Evolutionary conservation across 2,797 vertebrate species (phyloP).

Genomic region (Xiphophorus birchmanni): DNA sequence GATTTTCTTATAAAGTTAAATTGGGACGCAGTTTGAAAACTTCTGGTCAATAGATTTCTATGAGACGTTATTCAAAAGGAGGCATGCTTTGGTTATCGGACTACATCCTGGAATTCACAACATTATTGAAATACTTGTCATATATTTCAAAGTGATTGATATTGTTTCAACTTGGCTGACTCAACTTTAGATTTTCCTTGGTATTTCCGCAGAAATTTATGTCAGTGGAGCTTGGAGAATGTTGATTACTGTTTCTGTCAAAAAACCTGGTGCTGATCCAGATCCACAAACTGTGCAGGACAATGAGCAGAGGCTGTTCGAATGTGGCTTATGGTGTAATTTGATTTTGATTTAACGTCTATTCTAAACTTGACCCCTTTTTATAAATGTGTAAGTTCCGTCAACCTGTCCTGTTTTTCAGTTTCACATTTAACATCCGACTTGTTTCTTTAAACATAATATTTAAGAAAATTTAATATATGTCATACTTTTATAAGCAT

Average conservation of each 20-base stretch:
- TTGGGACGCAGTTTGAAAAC: background rate
- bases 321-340: constrained; percentile 5
- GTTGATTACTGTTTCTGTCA: constrained; percentile 47
- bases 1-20: constrained; percentile 9
- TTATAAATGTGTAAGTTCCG: background rate
- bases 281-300: constrained; percentile 5
- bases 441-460: background rate
- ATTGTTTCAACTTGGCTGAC: background rate
- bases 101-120: constrained; percentile 3
- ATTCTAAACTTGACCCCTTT: constrained; percentile 1
- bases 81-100: constrained; percentile 1
- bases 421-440: background rate
- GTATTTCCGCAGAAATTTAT: constrained; percentile 41
- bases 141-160: constrained; percentile 28
- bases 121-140: constrained; percentile 19
- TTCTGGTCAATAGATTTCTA: background rate
- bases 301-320: constrained; percentile 10
- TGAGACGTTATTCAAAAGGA: background rate
- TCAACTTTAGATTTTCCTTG: constrained; percentile 10
- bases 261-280: constrained; percentile 19
- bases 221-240: constrained; percentile 21
- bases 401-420: background rate
- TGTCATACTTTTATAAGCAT: background rate
- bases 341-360: constrained; percentile 32
- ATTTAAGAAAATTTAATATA: background rate